Conservation (phyloP, 2,888 invertebrate genomes). For the Scaeva pyrastri region DNA sequence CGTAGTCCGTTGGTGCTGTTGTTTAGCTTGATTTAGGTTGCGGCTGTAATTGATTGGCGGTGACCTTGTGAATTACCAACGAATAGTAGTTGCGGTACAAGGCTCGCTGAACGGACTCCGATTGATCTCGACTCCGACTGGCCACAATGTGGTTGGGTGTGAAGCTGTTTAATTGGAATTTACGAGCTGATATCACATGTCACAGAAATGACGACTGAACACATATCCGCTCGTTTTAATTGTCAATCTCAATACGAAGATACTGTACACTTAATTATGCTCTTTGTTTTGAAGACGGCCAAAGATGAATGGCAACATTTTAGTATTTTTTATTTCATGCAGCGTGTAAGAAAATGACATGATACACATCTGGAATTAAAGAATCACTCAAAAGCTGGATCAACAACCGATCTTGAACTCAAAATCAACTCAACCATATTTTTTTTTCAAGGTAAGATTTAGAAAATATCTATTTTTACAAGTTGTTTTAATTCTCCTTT, state of each 20-base stretch:
- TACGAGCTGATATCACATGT: conserved; percentile 65
- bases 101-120: not conserved
- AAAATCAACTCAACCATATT: no score
- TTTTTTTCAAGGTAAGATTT: no score
- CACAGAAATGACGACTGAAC: conserved; percentile 55
- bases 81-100: conserved; percentile 17
- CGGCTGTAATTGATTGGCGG: conserved; percentile 48
- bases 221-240: conserved; percentile 56
- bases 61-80: conserved; percentile 64
- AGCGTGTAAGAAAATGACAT: no score
- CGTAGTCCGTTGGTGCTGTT: not conserved
- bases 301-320: no score
- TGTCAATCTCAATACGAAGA: conserved; percentile 20
- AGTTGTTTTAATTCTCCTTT: no score
- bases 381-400: no score
- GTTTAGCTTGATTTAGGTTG: conserved; percentile 48
- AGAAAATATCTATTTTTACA: no score
- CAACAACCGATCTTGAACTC: no score
- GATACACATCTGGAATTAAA: no score
- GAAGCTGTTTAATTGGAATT: conserved; percentile 72
- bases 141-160: conserved; percentile 16
- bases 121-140: not conserved
- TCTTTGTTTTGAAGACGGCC: not conserved
- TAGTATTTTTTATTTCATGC: no score
- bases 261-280: conserved; percentile 2